Evolutionary conservation across 2,888 invertebrate genomes (phyloP).

Genomic region (Xestia rhomboidea): DNA sequence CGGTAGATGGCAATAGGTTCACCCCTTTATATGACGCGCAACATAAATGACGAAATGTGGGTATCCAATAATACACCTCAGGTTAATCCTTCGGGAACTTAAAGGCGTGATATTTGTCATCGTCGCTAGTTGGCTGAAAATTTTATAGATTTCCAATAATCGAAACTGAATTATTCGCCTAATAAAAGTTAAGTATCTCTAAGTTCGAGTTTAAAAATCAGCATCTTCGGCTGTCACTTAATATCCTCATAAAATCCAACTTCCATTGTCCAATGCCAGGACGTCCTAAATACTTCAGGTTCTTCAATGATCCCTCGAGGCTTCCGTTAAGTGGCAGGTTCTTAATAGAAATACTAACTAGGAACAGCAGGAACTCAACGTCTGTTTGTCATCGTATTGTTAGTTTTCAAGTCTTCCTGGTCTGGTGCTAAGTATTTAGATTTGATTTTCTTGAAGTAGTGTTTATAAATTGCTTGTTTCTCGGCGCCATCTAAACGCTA

Average conservation of each 20-base stretch:
- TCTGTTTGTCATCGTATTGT: conserved; percentile 5
- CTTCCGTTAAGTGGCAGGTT: not conserved
- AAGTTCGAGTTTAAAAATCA: conserved; percentile 16
- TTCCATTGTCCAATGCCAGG: not conserved
- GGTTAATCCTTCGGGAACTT: not conserved
- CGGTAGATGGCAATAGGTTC: not conserved
- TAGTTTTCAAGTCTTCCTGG: not conserved
- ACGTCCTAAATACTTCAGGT: not conserved
- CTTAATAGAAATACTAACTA: not conserved
- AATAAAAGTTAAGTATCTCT: not conserved
- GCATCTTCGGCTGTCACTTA: not conserved
- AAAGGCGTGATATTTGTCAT: not conserved
- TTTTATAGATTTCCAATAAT: conserved; percentile 19
- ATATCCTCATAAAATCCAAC: conserved; percentile 10
- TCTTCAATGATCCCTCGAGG: conserved; percentile 1
- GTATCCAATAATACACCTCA: not conserved
- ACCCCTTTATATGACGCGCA: not conserved
- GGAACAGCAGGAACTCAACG: not conserved
- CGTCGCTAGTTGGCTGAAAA: not conserved
- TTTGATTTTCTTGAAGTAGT: not conserved
- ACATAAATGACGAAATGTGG: not conserved
- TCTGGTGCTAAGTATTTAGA: not conserved
- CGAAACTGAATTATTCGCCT: not conserved
- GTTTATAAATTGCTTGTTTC: not conserved
- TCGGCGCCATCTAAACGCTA: not conserved